Conservation (phyloP, 92 coral and sea anemone species). For the Metridium senile region DNA sequence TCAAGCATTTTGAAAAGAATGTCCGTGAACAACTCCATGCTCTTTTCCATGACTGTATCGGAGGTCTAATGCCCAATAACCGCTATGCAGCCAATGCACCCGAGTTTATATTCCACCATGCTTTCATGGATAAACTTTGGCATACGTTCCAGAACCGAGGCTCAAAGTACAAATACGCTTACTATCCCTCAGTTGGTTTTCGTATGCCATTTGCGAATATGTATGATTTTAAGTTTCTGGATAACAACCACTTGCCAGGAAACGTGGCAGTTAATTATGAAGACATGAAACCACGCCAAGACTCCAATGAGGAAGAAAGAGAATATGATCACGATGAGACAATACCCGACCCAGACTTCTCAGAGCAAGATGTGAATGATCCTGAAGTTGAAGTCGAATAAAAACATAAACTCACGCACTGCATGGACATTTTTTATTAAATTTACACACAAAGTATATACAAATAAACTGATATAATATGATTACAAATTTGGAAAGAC, state of each 20-base stretch:
- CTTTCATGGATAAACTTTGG: slow-evolving; percentile 74
- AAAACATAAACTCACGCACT: neutral
- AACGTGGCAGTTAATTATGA: slow-evolving; percentile 47
- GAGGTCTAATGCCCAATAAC: slow-evolving; percentile 48
- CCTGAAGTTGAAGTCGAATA: neutral
- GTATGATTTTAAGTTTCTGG: slow-evolving; percentile 43
- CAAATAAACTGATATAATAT: too few relatives aligned
- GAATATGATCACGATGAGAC: neutral
- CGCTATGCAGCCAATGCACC: slow-evolving; percentile 45
- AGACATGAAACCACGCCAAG: neutral
- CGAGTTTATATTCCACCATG: slow-evolving; percentile 66
- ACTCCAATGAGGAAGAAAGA: neutral
- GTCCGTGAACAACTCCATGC: slow-evolving; percentile 49
- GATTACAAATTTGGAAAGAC: too few relatives aligned
- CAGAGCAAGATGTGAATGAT: neutral
- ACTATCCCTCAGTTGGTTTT: slow-evolving; percentile 27
- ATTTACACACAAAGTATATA: too few relatives aligned
- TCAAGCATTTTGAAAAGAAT: slow-evolving; percentile 34
- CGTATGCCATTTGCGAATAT: slow-evolving; percentile 48
- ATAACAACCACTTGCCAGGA: slow-evolving; percentile 48
- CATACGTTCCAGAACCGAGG: slow-evolving; percentile 55
- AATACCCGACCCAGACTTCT: neutral
- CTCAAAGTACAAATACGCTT: slow-evolving; percentile 35
- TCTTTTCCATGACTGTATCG: slow-evolving; percentile 53
- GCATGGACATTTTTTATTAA: neutral